A percentile compares a stretch with the other conserved stretches of the same genome.
Conservation (phyloP, 1,140 invertebrate species). For the Muscidifurax raptorellus region DNA sequence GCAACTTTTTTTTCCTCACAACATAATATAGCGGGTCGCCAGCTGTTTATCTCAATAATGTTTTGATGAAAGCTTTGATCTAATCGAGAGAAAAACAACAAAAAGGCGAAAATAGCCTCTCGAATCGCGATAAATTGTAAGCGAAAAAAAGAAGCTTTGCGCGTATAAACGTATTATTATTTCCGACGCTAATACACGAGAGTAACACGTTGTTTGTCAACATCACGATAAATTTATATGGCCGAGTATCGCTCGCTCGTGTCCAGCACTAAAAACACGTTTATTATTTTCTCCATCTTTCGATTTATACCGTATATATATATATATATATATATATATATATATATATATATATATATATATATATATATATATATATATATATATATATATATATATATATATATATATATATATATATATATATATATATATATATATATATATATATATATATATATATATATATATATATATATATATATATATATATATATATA, state of each 20-base stretch:
- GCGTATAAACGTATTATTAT: not conserved
- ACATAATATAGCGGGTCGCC: too few relatives aligned
- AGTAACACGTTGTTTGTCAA: not conserved
- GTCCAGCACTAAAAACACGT: not conserved
- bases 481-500: not conserved
- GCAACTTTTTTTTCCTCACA: too few relatives aligned
- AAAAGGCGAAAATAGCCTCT: not conserved
- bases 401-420: not conserved
- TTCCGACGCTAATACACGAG: not conserved
- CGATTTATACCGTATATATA: not conserved
- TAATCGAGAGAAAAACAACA: not conserved
- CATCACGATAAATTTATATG: not conserved
- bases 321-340: not conserved
- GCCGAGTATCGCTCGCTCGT: not conserved
- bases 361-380: not conserved
- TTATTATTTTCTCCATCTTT: not conserved
- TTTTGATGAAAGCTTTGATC: not conserved
- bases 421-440: not conserved
- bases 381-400: not conserved
- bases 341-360: not conserved
- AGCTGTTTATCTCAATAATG: too few relatives aligned
- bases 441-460: not conserved
- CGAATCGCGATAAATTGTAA: conserved; percentile 14
- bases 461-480: not conserved
- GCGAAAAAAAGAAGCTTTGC: not conserved